Conservation (phyloP, 2,888 invertebrate genomes). For the Drosophila emarginata region DNA sequence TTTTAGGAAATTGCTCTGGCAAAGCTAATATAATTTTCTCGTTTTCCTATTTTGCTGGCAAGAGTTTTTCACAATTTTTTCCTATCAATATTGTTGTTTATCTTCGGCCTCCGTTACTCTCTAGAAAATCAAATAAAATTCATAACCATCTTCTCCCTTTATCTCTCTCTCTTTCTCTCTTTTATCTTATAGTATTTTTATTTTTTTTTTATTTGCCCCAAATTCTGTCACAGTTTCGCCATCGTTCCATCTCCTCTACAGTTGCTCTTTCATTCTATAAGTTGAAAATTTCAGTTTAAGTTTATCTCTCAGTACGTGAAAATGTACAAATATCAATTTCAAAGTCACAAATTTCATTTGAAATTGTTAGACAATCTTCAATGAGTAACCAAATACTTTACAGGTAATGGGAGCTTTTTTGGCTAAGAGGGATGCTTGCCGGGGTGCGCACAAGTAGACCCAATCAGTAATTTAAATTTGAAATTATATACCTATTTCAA, state of each 20-base stretch:
- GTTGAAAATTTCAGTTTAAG: slow-evolving; percentile 8
- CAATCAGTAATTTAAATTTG: slow-evolving; percentile 12
- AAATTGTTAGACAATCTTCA: slow-evolving; percentile 17
- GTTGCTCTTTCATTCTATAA: slow-evolving; percentile 1
- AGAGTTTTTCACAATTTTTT: slow-evolving; percentile 8
- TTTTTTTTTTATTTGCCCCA: neutral
- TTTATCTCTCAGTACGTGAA: slow-evolving; percentile 1
- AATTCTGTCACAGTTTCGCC: neutral
- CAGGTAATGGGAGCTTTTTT: slow-evolving; percentile 4
- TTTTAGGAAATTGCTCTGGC: slow-evolving; percentile 53
- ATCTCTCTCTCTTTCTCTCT: neutral
- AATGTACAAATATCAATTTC: slow-evolving; percentile 11
- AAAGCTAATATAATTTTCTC: slow-evolving; percentile 23
- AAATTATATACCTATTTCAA: slow-evolving; percentile 3
- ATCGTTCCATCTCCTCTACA: neutral
- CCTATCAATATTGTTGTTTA: slow-evolving; percentile 22
- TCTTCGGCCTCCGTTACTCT: slow-evolving; percentile 12
- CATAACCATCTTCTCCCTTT: neutral
- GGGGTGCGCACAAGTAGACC: neutral
- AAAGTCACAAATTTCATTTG: slow-evolving; percentile 6
- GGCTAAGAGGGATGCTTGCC: neutral
- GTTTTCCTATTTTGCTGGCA: slow-evolving; percentile 6
- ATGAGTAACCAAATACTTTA: slow-evolving; percentile 11
- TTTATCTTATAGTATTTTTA: neutral
- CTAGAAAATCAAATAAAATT: slow-evolving; percentile 20